Evolutionary conservation across 1,140 invertebrate species (phyloP).

Genomic region (Drosophila nebulosa): DNA sequence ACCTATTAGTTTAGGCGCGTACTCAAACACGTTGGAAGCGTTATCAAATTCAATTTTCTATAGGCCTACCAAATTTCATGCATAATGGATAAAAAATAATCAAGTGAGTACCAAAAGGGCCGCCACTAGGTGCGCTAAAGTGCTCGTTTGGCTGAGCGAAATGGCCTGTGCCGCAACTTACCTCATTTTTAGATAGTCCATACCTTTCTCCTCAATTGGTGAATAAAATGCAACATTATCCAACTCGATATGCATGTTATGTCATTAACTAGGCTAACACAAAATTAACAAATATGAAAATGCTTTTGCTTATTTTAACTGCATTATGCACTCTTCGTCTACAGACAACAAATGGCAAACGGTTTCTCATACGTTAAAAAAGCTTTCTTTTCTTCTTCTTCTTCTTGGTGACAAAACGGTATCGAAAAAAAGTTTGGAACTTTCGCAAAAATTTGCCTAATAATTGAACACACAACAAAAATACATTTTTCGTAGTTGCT

Average conservation of each 20-base stretch:
- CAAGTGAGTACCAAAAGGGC: too few species aligned
- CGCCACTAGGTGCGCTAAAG: too few species aligned
- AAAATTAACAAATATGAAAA: background rate
- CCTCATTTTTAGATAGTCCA: too few species aligned
- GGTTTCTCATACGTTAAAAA: background rate
- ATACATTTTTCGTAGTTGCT: slow-evolving; percentile 29
- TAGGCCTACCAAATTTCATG: too few species aligned
- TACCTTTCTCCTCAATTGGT: too few species aligned
- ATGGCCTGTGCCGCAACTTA: too few species aligned
- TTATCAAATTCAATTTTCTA: too few species aligned
- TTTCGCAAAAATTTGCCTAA: slow-evolving; percentile 76
- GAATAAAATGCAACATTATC: background rate
- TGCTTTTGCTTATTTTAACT: background rate
- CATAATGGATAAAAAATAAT: too few species aligned
- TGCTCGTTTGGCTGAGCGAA: too few species aligned
- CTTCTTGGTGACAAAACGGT: too few species aligned
- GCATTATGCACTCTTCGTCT: background rate
- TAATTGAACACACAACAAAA: slow-evolving; percentile 56
- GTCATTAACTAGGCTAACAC: background rate
- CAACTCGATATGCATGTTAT: background rate
- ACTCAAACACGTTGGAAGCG: too few species aligned
- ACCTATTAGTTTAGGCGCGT: background rate
- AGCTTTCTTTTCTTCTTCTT: slow-evolving; percentile 8
- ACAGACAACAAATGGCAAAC: background rate
- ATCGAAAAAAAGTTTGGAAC: slow-evolving; percentile 29